phyloP scores from a whole-genome alignment of 2,888 invertebrate genomes.

The Phlogophora meticulosa region DNA sequence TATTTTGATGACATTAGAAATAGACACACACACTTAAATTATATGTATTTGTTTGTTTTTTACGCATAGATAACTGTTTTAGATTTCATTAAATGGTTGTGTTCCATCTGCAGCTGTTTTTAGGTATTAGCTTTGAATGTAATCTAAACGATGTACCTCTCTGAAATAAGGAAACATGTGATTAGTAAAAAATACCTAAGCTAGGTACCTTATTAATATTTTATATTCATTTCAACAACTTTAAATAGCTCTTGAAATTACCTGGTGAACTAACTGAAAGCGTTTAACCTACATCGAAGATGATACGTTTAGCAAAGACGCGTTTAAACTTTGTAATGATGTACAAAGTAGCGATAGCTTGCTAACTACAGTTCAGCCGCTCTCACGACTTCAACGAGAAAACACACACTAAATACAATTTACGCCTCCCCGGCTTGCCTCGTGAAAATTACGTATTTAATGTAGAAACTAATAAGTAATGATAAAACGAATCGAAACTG shows the following conservation, averaged over 20 bases:
- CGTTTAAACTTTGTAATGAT: conserved; percentile 66
- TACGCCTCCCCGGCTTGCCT: conserved; percentile 23
- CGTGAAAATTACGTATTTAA: conserved; percentile 19
- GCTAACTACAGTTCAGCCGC: conserved; percentile 57
- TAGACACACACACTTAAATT: no score
- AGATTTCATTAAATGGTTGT: no score
- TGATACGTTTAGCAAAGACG: conserved; percentile 55
- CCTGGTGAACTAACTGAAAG: conserved; percentile 52
- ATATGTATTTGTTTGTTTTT: no score
- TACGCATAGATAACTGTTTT: no score
- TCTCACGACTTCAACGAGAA: conserved; percentile 48
- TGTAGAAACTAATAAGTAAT: not conserved
- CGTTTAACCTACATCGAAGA: conserved; percentile 53
- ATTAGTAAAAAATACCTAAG: not conserved
- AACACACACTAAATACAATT: conserved; percentile 53
- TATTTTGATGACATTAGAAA: no score
- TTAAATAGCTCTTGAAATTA: conserved; percentile 47
- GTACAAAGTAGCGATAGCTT: conserved; percentile 63
- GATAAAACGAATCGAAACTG: conserved; percentile 4
- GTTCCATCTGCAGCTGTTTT: no score
- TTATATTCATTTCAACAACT: conserved; percentile 26
- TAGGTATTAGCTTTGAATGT: no score
- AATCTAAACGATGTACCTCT: no score
- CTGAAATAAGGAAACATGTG: not conserved
- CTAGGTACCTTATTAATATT: not conserved